Evolutionary conservation across 2,113 vertebrate genomes (phyloP).

Genomic region (Antechinus stuartii): DNA sequence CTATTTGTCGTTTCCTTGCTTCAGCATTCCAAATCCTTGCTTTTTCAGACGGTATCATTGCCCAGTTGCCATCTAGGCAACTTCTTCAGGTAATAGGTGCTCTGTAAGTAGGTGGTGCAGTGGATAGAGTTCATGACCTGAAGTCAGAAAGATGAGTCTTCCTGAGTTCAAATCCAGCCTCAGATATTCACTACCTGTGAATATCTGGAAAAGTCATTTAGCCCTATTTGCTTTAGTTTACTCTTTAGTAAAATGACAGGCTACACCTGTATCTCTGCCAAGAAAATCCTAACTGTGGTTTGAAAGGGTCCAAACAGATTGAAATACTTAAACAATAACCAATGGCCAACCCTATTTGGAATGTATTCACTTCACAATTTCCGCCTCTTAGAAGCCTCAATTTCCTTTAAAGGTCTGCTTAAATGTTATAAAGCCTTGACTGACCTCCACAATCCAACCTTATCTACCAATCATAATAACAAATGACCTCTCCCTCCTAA

Average conservation of each 20-base stretch:
- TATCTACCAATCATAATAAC: not conserved
- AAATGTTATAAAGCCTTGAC: not conserved
- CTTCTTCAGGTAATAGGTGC: too few species aligned
- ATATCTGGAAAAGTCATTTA: not conserved
- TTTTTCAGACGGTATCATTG: not conserved
- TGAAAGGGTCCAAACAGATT: not conserved
- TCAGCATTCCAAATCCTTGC: not conserved
- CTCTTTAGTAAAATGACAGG: not conserved
- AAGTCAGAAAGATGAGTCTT: not conserved
- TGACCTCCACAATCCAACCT: not conserved
- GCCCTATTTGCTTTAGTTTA: not conserved
- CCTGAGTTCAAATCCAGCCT: not conserved
- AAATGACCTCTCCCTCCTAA: not conserved
- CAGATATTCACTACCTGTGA: not conserved
- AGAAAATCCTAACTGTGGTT: not conserved
- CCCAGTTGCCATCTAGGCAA: not conserved
- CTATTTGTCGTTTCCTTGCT: not conserved
- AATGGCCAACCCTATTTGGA: not conserved
- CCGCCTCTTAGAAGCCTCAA: not conserved
- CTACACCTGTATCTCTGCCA: not conserved
- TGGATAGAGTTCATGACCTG: not conserved
- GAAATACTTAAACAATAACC: not conserved
- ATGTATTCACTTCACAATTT: not conserved
- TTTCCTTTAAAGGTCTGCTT: not conserved
- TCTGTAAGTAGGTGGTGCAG: not conserved